Evolutionary conservation across 2,797 vertebrate genomes (phyloP), one percentile per base, ranked within the genome.

Genomic region (Zenarchopterus dispar): DNA sequence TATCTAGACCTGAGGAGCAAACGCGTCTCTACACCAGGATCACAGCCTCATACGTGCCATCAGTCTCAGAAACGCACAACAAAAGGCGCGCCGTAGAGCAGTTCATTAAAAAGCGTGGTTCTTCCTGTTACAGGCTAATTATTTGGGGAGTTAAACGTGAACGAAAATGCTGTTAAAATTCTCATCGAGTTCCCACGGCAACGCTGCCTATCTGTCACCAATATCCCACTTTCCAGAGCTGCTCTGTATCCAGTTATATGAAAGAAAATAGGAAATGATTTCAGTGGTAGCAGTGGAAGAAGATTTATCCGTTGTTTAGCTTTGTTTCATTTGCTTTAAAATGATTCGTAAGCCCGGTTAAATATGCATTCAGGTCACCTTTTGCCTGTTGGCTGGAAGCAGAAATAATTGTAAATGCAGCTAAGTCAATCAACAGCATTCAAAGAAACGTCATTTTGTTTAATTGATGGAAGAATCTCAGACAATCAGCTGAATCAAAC

Each of bases 1-100:
- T 67, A 16, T 67, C 60, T 52, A 19, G 33, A 22, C 47, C 42
- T 17, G n/a, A 28, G n/a, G 56, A 74, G 56, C 48, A 55, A 62
- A 61, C 48, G 42, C 28, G 19, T 39, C 19, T 9, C 33, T 1
- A 0, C n/a, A 33, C 13, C 3, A 57, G 41, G 50, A 64, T 68
- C 36, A 67, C 46, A 57, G 13, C 22, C 3, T 19, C 42, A 55
- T 47, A 57, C 41, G 16, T 23, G 43, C 13, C 19, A 5, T 10
- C 13, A 19, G 31, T 43, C 18, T 43, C 6, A 41, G 44, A 43
- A 8, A 10, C 16, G 6, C 15, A 44, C 19, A 39, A 41, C 33
- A 54, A 52, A 26, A 28, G 17, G 6, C 24, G 17, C 1, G 8
- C 33, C 9, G 15, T 50, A 1, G n/a, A 23, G 13, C 23, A 26